phyloP scores from a whole-genome alignment of 2,888 invertebrate species.

The Zootermopsis nevadensis region DNA sequence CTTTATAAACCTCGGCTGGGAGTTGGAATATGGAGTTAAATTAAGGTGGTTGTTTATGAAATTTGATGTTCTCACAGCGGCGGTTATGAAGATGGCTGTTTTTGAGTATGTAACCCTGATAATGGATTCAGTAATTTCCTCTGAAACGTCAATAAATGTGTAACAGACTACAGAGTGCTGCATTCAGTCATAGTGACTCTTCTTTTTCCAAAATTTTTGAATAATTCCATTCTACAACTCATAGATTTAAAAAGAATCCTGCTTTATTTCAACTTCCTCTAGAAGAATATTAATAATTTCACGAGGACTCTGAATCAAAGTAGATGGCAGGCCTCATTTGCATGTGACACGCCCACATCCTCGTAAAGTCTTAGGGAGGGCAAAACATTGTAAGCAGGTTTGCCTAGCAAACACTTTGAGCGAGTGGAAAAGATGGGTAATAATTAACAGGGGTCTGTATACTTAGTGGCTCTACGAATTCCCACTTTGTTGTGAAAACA shows the following conservation, averaged over 20 bases:
- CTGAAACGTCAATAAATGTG: no score
- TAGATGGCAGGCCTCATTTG: neutral
- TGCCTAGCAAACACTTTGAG: neutral
- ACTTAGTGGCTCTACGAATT: conserved; percentile 2
- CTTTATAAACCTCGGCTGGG: no score
- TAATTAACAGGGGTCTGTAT: neutral
- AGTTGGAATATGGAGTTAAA: no score
- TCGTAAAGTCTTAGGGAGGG: neutral
- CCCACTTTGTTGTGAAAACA: neutral
- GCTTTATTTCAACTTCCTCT: conserved; percentile 7
- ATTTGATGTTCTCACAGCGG: no score
- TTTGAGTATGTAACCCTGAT: no score
- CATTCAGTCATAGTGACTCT: no score
- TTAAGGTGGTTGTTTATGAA: no score
- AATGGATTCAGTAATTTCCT: no score
- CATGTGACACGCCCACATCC: conserved; percentile 22
- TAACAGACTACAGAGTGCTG: no score
- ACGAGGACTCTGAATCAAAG: conserved; percentile 22
- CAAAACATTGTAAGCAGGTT: conserved; percentile 7
- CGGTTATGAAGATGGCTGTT: no score
- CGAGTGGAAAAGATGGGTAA: neutral
- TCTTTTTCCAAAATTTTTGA: neutral
- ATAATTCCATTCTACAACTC: neutral
- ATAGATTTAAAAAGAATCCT: neutral
- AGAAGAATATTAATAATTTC: conserved; percentile 33